Conservation (phyloP, 2,888 invertebrate genomes). For the Rugalucina vietnamica region DNA sequence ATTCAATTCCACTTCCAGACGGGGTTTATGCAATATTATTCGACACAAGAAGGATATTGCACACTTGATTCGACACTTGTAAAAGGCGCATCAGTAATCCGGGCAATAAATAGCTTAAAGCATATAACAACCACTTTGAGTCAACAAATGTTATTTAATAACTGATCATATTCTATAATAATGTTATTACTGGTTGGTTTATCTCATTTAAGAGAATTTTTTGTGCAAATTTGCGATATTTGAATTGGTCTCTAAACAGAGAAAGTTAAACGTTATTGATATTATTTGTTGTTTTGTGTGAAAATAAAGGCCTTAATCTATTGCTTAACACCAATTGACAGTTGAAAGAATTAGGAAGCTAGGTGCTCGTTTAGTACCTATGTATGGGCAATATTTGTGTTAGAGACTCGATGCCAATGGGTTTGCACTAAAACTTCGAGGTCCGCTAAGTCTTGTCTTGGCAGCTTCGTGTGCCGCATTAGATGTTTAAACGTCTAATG, state of each 20-base stretch:
- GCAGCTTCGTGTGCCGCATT: too few species aligned
- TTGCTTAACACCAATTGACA: too few species aligned
- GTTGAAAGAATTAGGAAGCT: too few species aligned
- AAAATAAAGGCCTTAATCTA: neutral
- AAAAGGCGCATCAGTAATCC: neutral
- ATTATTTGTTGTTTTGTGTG: neutral
- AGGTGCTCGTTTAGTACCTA: too few species aligned
- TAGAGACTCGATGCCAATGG: too few species aligned
- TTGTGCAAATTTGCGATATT: neutral
- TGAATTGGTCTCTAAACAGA: neutral
- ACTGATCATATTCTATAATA: neutral
- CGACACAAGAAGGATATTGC: neutral
- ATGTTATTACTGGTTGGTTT: neutral
- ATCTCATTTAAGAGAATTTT: neutral
- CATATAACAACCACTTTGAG: neutral
- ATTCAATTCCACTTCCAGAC: neutral
- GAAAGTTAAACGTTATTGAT: neutral
- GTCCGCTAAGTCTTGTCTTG: too few species aligned
- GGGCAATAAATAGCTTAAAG: neutral
- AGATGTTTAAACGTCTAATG: too few species aligned
- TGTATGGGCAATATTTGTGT: too few species aligned
- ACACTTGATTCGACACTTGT: neutral
- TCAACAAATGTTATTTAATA: conserved; percentile 1
- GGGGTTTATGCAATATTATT: neutral
- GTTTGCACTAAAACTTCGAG: too few species aligned